Evolutionary conservation across 1,140 invertebrate species (phyloP), one percentile per base, ranked within the genome.

Genomic region (Heterodera schachtii): DNA sequence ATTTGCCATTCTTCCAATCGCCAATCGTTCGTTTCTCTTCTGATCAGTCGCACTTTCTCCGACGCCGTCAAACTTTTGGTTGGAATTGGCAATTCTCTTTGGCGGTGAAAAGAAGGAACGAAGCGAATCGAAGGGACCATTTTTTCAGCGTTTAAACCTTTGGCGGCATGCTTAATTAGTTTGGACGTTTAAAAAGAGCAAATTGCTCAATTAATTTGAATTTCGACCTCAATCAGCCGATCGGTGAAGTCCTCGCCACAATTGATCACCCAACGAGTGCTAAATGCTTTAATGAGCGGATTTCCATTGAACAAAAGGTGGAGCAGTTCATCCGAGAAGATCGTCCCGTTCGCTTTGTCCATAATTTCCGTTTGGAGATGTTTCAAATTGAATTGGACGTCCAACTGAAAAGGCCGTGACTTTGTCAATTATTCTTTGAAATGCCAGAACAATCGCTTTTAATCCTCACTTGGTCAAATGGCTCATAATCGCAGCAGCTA

Each of bases 271-370:
- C 69, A 71, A 6, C 69, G 69, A 6, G 69, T 71, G 41, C 31
- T 43, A n/a, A 71, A 71, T 19, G 69, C 31, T 46, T 71, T 71
- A 2, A 71, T 46, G 19, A 11, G 8, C 4, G 69, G 69, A 9
- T n/a, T 7, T 41, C 69, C 69, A 11, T 71, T 41, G 69, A 71
- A 71, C 69, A 71, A 46, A 41, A 71, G 69, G 9, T 71, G 69
- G 3, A 71, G 19, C 31, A 71, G 69, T 46, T 71, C 69, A 41
- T 11, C 11, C 2, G 69, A 71, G 19, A 43, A 71, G 11, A 71
- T 71, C 11, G 69, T 71, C n/a, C 69, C 69, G 19, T 71, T 71
- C 5, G 69, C 69, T 16, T 71, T 71, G 41, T 71, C 69, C 69
- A 71, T 41, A 13, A 41, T 11, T 46, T 71, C 69, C 9, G 44